phyloP scores from a whole-genome alignment of 2,797 vertebrate genomes.

The Rhynchonycteris naso region DNA sequence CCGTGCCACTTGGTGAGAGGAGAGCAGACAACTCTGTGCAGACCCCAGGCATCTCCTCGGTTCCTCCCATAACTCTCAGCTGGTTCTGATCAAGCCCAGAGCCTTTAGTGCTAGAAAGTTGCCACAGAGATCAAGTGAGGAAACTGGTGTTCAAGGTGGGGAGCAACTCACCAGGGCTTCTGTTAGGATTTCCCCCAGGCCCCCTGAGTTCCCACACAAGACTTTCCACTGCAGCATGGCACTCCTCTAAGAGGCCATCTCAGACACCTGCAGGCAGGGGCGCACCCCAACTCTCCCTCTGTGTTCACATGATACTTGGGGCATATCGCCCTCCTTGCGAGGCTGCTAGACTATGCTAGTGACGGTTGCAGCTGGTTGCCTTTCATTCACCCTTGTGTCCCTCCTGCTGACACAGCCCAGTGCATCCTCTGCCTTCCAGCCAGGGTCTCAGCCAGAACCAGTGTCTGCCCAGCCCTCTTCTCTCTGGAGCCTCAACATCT shows the following conservation, averaged over 20 bases:
- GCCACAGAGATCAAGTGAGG: not conserved
- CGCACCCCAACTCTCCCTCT: not conserved
- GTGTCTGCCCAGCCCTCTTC: not conserved
- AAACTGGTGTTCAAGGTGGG: not conserved
- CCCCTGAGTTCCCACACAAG: not conserved
- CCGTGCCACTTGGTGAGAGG: not conserved
- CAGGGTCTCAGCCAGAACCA: not conserved
- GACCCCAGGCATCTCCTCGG: not conserved
- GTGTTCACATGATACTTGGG: too few relatives aligned
- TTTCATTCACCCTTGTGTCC: not conserved
- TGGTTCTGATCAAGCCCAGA: not conserved
- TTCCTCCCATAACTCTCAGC: not conserved
- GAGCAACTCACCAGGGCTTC: not conserved
- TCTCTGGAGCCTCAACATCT: not conserved
- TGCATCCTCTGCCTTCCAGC: not conserved
- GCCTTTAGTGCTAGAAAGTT: not conserved
- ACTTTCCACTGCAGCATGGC: not conserved
- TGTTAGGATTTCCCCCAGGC: not conserved
- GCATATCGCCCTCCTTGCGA: not conserved
- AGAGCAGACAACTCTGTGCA: not conserved
- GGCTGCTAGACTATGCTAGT: not conserved
- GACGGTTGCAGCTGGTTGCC: not conserved
- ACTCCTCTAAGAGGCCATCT: not conserved
- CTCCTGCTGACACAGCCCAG: not conserved
- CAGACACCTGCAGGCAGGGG: too few relatives aligned